Evolutionary conservation across 2,797 vertebrate species (phyloP).

Genomic region (Dendrocincla tyrannina): DNA sequence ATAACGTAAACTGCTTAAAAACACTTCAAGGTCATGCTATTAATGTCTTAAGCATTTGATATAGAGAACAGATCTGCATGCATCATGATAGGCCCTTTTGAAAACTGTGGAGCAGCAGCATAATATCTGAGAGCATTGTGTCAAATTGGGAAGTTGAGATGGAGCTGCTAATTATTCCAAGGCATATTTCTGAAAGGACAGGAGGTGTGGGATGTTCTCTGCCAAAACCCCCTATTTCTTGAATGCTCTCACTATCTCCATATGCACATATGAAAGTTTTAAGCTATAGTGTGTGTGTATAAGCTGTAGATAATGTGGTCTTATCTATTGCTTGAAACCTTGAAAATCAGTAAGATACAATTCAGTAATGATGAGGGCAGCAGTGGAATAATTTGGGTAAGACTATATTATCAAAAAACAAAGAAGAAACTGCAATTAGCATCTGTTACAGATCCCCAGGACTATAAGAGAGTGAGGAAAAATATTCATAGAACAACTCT

Average conservation of each 20-base stretch:
- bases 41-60: slow-evolving; percentile 33
- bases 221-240: slow-evolving; percentile 65
- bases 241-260: slow-evolving; percentile 65
- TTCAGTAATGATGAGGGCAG: slow-evolving; percentile 43
- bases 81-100: slow-evolving; percentile 30
- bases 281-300: slow-evolving; percentile 53
- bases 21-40: slow-evolving; percentile 27
- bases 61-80: slow-evolving; percentile 44
- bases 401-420: slow-evolving; percentile 58
- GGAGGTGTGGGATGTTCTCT: slow-evolving; percentile 67
- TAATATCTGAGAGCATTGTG: slow-evolving; percentile 67
- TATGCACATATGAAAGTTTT: slow-evolving; percentile 68
- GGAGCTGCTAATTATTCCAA: slow-evolving; percentile 70
- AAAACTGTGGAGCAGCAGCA: slow-evolving; percentile 65
- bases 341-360: slow-evolving; percentile 34
- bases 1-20: not conserved
- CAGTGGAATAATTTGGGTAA: slow-evolving; percentile 56
- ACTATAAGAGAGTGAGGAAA: slow-evolving; percentile 43
- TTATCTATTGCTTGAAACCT: slow-evolving; percentile 48
- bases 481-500: slow-evolving; percentile 67
- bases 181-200: slow-evolving; percentile 70
- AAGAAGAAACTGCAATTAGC: slow-evolving; percentile 59
- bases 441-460: slow-evolving; percentile 61
- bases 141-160: slow-evolving; percentile 72
- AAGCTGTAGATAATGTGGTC: slow-evolving; percentile 58